Conservation (phyloP, 1,140 invertebrate species). For the Bombyx mandarina region DNA sequence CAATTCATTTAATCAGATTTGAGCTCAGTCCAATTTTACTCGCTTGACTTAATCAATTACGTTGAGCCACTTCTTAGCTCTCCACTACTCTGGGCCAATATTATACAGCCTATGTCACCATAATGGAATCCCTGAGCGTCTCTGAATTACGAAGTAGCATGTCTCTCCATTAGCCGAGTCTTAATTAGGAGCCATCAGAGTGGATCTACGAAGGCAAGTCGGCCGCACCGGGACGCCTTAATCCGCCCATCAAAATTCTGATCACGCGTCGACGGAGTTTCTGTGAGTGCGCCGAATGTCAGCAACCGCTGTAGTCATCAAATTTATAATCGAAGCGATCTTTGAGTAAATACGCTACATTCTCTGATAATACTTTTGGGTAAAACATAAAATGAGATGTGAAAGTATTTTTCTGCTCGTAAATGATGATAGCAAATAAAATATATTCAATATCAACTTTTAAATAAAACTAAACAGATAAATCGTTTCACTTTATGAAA, state of each 20-base stretch:
- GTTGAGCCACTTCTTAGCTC: neutral
- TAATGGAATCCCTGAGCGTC: slow-evolving; percentile 14
- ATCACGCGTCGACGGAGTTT: slow-evolving; percentile 43
- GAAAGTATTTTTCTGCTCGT: no score
- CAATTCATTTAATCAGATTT: no score
- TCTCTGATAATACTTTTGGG: no score
- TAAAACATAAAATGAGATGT: no score
- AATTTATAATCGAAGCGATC: slow-evolving; percentile 27
- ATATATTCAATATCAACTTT: no score
- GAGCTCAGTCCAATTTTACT: neutral
- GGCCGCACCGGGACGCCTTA: slow-evolving; percentile 27
- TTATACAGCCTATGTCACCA: slow-evolving; percentile 8
- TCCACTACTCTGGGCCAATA: slow-evolving; percentile 1
- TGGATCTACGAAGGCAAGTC: slow-evolving; percentile 31
- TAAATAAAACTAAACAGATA: no score
- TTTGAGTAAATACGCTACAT: neutral
- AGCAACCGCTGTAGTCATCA: slow-evolving; percentile 17
- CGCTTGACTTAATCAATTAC: slow-evolving; percentile 4
- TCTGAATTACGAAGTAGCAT: slow-evolving; percentile 21
- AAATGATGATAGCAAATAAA: no score
- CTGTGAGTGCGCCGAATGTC: slow-evolving; percentile 44
- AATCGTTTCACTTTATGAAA: no score
- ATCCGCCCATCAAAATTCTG: slow-evolving; percentile 41
- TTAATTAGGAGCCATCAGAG: slow-evolving; percentile 35
- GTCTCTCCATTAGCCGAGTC: slow-evolving; percentile 35